Base-by-base conservation (phyloP, 2,888 invertebrate genomes). In the Tetranychus truncatus region DNA sequence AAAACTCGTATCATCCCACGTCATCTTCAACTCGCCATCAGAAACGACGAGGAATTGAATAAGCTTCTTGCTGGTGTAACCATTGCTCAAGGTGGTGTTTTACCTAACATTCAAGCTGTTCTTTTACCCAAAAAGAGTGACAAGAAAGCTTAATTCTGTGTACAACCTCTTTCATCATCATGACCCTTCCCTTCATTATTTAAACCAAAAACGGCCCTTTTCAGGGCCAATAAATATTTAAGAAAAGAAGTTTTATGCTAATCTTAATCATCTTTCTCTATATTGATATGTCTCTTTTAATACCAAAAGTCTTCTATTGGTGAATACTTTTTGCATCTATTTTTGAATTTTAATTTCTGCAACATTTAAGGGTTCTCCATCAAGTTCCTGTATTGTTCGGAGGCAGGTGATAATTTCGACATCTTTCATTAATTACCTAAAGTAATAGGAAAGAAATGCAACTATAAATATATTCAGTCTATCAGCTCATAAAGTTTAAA, bases 81-180 rank as follows among this genome's bases (percentile, higher is more conserved):
- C 76, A 85, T 86, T 78, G 84, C 85, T 67, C 85, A 86, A 80
- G 85, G 85, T 77, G 86, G 85, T 80, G 85, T 86, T 18, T 81
- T 86, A 79, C 84, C 84, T 7, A 84, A 84, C 81, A 84, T 84
- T 77, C 84, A 84, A 78, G 83, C 84, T 45, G 84, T 84, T 44
- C 81, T 85, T 24, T 79, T 85, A 77, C 84, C 84, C 55, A 84
- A 84, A 81, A 85, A 84, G 79, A 78, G 80, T 66, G 80, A 77
- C 21, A 76, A 77, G 74, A 76, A 74, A 44, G 73, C 75, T 34
- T 76, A 76, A 76, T 20, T 69, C 1, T 20, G 7, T 20, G 20
- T 66, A 7, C 2, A 20, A 66, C 6, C 18, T 66, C 15, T 6
- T 7, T 15, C 66, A 66, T 66, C 66, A 66, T 66, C 66, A 66